phyloP scores from a whole-genome alignment of 1,140 invertebrate genomes.

The Pararge aegeria region DNA sequence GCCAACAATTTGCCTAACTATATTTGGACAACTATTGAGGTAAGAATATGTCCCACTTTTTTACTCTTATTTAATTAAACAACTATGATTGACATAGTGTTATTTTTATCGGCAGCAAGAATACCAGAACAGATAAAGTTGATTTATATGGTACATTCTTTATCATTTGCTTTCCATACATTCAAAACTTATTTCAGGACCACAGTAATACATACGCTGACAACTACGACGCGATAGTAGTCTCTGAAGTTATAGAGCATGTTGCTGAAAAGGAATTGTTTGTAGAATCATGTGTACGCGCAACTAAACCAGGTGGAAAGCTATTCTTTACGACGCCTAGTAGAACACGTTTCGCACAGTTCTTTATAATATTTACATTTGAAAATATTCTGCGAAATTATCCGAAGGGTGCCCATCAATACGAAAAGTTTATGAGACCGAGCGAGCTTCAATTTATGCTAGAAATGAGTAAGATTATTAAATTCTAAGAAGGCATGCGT shows the following conservation, averaged over 20 bases:
- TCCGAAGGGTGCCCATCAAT: conserved; percentile 95
- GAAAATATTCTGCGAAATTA: conserved; percentile 87
- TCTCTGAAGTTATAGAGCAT: conserved; percentile 96
- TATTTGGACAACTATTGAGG: conserved; percentile 45
- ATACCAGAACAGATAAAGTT: too few species aligned
- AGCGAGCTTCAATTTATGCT: conserved; percentile 83
- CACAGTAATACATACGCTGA: conserved; percentile 73
- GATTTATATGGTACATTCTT: too few species aligned
- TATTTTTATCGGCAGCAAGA: too few species aligned
- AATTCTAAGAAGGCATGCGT: too few species aligned
- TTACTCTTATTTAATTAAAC: too few species aligned
- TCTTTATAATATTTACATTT: conserved; percentile 85
- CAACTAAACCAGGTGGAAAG: conserved; percentile 92
- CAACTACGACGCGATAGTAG: conserved; percentile 90
- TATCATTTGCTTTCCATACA: too few species aligned
- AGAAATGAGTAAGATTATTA: conserved; percentile 55
- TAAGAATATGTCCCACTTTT: conserved; percentile 20
- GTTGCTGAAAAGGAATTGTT: conserved; percentile 87
- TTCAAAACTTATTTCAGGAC: conserved; percentile 66
- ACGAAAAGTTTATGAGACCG: conserved; percentile 93
- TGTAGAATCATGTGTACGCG: conserved; percentile 85
- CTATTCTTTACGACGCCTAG: conserved; percentile 97
- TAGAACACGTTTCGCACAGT: conserved; percentile 86
- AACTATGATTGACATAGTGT: too few species aligned
- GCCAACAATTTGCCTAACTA: conserved; percentile 45